Conservation (phyloP, 2,113 vertebrate species). For the Nothobranchius furzeri region DNA sequence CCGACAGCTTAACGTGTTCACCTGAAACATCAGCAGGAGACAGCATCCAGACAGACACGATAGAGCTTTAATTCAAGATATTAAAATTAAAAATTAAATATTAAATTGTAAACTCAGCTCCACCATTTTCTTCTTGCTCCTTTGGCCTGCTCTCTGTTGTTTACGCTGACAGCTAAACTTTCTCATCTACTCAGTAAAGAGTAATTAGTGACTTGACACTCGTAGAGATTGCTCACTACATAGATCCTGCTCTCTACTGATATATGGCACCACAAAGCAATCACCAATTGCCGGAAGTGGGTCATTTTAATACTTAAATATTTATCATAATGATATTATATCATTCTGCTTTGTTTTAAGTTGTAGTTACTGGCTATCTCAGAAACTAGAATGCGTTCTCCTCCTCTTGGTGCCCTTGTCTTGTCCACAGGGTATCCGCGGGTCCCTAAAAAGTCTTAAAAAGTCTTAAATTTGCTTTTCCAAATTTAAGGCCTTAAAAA, state of each 20-base stretch:
- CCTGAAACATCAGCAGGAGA: slow-evolving; percentile 5
- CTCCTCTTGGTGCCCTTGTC: slow-evolving; percentile 4
- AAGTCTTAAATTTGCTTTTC: no score
- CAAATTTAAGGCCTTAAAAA: no score
- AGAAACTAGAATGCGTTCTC: neutral
- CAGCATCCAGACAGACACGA: neutral
- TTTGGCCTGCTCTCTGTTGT: slow-evolving; percentile 44
- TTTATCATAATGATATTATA: slow-evolving; percentile 56
- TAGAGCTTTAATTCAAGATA: slow-evolving; percentile 1
- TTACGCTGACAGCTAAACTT: slow-evolving; percentile 65
- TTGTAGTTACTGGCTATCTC: neutral
- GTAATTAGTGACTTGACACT: slow-evolving; percentile 68
- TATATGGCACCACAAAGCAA: slow-evolving; percentile 61
- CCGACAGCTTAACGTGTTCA: slow-evolving; percentile 7
- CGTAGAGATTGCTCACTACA: slow-evolving; percentile 44
- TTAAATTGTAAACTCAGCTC: neutral
- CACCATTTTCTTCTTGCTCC: slow-evolving; percentile 5
- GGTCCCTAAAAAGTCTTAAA: no score
- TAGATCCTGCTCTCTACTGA: slow-evolving; percentile 44
- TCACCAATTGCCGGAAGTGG: slow-evolving; percentile 57
- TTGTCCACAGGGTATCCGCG: neutral
- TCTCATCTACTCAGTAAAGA: slow-evolving; percentile 70
- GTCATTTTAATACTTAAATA: slow-evolving; percentile 59
- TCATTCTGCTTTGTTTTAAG: slow-evolving; percentile 8
- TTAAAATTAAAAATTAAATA: neutral